These are phyloP conservation scores for Acanthosepion lycidas DNA, from an alignment of 2,888 invertebrate species.

Conservation along the genomic window DNA sequence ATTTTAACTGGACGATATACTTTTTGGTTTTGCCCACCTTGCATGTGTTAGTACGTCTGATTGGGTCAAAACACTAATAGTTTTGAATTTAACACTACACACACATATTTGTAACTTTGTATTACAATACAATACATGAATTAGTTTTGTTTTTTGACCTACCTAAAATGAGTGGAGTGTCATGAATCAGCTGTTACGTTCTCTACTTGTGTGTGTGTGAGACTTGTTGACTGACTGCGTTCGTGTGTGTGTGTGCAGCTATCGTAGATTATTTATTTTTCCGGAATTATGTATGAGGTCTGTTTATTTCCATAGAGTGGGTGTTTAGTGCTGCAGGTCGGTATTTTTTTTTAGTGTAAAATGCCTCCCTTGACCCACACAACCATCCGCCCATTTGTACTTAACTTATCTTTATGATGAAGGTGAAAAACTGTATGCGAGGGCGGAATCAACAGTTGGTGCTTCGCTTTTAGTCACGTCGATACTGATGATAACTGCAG, in stretches of 20 bases:
- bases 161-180: constrained; percentile 33
- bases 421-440: background rate
- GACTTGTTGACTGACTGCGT: background rate
- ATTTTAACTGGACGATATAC: too few relatives aligned
- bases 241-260: too few relatives aligned
- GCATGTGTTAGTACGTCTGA: too few relatives aligned
- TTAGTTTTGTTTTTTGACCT: background rate
- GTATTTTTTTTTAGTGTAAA: background rate
- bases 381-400: background rate
- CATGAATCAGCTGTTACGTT: constrained; percentile 1
- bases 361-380: background rate
- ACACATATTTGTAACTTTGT: too few relatives aligned
- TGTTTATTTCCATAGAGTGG: background rate
- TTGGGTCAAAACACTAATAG: too few relatives aligned
- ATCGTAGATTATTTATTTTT: background rate
- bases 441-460: constrained; percentile 21
- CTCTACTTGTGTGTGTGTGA: background rate
- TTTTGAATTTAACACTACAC: too few relatives aligned
- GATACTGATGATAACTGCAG: background rate
- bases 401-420: background rate
- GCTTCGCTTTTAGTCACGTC: background rate
- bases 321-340: background rate
- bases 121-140: too few relatives aligned
- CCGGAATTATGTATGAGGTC: too few relatives aligned
- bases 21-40: too few relatives aligned